Conservation (phyloP, 2,888 invertebrate genomes). For the Chouioia cunea region DNA sequence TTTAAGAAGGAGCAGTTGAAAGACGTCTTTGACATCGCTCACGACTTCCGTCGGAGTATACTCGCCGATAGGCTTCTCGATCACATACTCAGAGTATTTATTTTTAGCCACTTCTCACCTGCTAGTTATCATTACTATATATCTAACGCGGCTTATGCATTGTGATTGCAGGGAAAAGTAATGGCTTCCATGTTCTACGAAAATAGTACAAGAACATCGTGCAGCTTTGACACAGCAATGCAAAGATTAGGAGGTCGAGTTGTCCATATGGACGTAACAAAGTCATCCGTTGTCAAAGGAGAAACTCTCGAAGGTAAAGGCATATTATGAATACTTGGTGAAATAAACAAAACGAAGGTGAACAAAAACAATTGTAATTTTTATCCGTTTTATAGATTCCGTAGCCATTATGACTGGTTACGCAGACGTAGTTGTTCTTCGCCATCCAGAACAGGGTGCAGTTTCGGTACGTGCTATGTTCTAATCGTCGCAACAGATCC, state of each 20-base stretch:
- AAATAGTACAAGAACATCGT: constrained; percentile 95
- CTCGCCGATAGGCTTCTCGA: constrained; percentile 86
- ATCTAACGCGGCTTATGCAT: background rate
- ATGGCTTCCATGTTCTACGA: constrained; percentile 98
- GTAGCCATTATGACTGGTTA: constrained; percentile 91
- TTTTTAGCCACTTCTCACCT: background rate
- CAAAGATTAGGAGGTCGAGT: constrained; percentile 94
- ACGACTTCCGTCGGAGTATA: constrained; percentile 85
- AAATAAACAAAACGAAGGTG: background rate
- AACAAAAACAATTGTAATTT: background rate
- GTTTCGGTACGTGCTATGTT: constrained; percentile 77
- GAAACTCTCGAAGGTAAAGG: constrained; percentile 86
- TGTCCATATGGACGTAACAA: constrained; percentile 88
- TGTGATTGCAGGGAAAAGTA: constrained; percentile 80
- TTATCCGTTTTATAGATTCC: constrained; percentile 71
- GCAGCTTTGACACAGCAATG: constrained; percentile 98
- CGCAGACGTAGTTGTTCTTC: constrained; percentile 91
- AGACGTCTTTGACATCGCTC: constrained; percentile 94
- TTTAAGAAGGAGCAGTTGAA: constrained; percentile 92
- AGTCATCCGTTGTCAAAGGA: constrained; percentile 96
- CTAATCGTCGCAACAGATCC: background rate
- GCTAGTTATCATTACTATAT: background rate
- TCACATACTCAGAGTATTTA: constrained; percentile 79
- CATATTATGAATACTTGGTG: no score
- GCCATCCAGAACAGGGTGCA: constrained; percentile 94